Base-by-base conservation (phyloP, 2,888 invertebrate genomes). In the Nemotelus pantherinus region DNA sequence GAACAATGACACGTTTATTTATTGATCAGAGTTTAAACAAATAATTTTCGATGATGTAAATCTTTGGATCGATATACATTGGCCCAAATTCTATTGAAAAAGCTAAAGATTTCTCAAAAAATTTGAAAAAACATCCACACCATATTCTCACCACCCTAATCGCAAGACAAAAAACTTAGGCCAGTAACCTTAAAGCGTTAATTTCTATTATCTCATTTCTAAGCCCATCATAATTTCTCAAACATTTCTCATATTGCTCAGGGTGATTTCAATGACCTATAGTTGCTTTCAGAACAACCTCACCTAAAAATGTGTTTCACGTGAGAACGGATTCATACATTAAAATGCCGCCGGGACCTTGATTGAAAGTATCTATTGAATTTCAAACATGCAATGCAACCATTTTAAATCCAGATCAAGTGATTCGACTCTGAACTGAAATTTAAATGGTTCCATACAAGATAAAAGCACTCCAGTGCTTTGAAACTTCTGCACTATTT, bases 311-410 rank as follows among this genome's bases (percentile, higher is more conserved):
- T 10, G 47, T 6, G 39, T 44, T 74, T 74, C 74, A 72, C 58
- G 72, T 74, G 74, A 74, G 74, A 60, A 60, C 63, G 39, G 48
- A 74, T 74, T 50, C 74, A 74, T 74, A 74, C 48, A 74, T 74
- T 48, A 74, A 60, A 74, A 47, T 48, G 60, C 50, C 63, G 60
- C 7, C 25, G 58, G 74, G 25, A 41, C 25, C 47, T 48, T 48
- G 50, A 48, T 44, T 63, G 9, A 55, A 63, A 60, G 41, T 39
- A 74, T 60, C 74, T 60, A 74, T 74, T 74, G 60, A 74, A 63
- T 74, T 63, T 60, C 50, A 60, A 74, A 72, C 72, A 58, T 60
- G 74, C 60, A 74, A 50, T 5, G 3, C 48, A 67, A 47, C 53
- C 1, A 50, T 55, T 43, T 25, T 25, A 43, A 70, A 55, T 55